Conservation (phyloP, 2,888 invertebrate genomes). For the Erpobdella octoculata region DNA sequence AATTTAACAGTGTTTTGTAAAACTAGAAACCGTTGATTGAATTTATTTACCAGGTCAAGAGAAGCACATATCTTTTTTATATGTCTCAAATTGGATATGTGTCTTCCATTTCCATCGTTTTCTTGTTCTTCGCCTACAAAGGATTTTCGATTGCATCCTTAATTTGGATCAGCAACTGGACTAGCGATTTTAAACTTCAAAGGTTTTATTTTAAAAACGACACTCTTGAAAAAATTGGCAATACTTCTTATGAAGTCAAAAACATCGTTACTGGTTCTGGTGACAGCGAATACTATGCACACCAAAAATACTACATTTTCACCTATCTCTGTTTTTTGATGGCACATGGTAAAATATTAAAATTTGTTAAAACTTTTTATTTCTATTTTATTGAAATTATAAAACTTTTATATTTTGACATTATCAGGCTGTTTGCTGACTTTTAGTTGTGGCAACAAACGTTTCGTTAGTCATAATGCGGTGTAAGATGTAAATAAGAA, state of each 20-base stretch:
- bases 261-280: not conserved
- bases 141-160: not conserved
- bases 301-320: not conserved
- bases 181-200: not conserved
- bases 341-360: not conserved
- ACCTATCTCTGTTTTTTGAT: not conserved
- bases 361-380: too few species aligned
- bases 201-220: too few species aligned
- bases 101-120: not conserved
- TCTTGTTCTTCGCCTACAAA: not conserved
- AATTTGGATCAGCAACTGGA: not conserved
- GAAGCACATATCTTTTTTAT: not conserved
- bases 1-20: too few species aligned
- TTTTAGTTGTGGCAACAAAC: too few species aligned
- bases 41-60: slow-evolving; percentile 4
- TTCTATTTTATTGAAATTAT: too few species aligned
- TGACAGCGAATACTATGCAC: not conserved
- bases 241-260: too few species aligned
- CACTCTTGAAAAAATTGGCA: too few species aligned
- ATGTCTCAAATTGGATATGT: not conserved
- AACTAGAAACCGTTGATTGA: too few species aligned
- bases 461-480: too few species aligned
- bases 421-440: too few species aligned
- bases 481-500: too few species aligned
- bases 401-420: too few species aligned